These are phyloP conservation scores for Chaenodraco wilsoni DNA, from an alignment of 2,797 vertebrate genomes.

Conservation along the genomic window DNA sequence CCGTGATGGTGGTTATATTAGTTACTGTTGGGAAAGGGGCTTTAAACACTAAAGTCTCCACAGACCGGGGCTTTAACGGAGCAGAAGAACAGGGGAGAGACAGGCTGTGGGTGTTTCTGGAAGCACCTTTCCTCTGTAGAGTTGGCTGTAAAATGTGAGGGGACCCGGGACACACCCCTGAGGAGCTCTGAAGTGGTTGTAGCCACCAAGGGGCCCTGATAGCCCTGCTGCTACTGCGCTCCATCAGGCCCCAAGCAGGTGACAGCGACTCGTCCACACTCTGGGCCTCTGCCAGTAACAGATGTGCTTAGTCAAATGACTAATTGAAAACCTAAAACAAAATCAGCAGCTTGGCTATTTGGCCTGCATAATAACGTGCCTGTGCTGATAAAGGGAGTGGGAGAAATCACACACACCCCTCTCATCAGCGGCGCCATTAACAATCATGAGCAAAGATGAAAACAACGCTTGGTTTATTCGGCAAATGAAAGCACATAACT, in stretches of 20 bases:
- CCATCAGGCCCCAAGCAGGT: constrained; percentile 89
- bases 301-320: constrained; percentile 99
- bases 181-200: constrained; percentile 88
- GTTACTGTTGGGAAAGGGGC: constrained; percentile 55
- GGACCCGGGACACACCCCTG: constrained; percentile 86
- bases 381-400: constrained; percentile 88
- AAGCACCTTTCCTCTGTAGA: constrained; percentile 77
- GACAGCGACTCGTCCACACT: constrained; percentile 88
- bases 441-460: constrained; percentile 99
- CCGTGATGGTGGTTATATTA: constrained; percentile 43
- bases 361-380: constrained; percentile 97
- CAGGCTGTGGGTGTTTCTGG: constrained; percentile 72
- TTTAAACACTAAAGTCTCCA: constrained; percentile 71
- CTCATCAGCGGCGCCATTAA: constrained; percentile 99
- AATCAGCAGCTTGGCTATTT: constrained; percentile 98
- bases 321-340: constrained; percentile 99
- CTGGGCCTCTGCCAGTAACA: constrained; percentile 95
- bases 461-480: constrained; percentile 99
- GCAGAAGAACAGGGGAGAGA: constrained; percentile 67
- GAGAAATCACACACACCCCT: constrained; percentile 87
- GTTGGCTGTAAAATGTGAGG: constrained; percentile 81
- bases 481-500: constrained; percentile 99
- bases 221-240: constrained; percentile 86
- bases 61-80: constrained; percentile 67
- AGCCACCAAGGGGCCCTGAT: constrained; percentile 83